These are phyloP conservation scores for Xylocampa areola DNA, from an alignment of 2,888 invertebrate genomes.

Conservation along the genomic window DNA sequence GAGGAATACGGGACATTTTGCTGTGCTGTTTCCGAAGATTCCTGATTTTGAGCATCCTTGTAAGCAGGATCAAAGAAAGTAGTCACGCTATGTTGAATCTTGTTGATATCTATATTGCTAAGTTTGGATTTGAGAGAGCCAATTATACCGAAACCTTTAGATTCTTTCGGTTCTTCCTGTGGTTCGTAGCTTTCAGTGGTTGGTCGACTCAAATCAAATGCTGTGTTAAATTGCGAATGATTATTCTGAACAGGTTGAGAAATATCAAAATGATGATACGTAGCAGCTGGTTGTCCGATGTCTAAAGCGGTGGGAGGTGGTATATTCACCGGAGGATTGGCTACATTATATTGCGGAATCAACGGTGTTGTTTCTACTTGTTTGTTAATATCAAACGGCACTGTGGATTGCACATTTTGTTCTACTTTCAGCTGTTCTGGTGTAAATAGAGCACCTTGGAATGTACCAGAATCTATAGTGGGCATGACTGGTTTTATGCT, in stretches of 20 bases:
- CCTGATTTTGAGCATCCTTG: conserved; percentile 70
- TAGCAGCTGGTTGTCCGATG: conserved; percentile 22
- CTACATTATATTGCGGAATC: conserved; percentile 53
- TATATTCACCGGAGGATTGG: conserved; percentile 22
- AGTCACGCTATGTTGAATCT: conserved; percentile 84
- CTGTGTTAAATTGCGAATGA: conserved; percentile 69
- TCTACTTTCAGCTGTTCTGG: conserved; percentile 60
- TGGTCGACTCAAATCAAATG: conserved; percentile 80
- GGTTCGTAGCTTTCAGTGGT: conserved; percentile 71
- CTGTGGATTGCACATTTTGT: conserved; percentile 32
- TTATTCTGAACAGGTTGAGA: conserved; percentile 51
- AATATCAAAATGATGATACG: conserved; percentile 33
- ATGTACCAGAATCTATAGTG: conserved; percentile 64
- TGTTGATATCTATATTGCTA: conserved; percentile 83
- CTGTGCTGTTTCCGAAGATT: conserved; percentile 30
- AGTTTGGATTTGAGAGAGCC: conserved; percentile 86
- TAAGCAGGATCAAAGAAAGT: conserved; percentile 86
- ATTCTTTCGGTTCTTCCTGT: conserved; percentile 72
- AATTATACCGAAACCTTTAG: conserved; percentile 80
- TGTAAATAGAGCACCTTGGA: conserved; percentile 76
- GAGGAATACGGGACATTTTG: conserved; percentile 56
- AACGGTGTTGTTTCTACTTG: conserved; percentile 40
- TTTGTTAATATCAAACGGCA: conserved; percentile 64
- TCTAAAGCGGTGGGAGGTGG: conserved; percentile 23
- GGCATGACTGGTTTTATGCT: conserved; percentile 77